Base-by-base conservation (phyloP, 2,113 vertebrate species). In the Percina caprodes region DNA sequence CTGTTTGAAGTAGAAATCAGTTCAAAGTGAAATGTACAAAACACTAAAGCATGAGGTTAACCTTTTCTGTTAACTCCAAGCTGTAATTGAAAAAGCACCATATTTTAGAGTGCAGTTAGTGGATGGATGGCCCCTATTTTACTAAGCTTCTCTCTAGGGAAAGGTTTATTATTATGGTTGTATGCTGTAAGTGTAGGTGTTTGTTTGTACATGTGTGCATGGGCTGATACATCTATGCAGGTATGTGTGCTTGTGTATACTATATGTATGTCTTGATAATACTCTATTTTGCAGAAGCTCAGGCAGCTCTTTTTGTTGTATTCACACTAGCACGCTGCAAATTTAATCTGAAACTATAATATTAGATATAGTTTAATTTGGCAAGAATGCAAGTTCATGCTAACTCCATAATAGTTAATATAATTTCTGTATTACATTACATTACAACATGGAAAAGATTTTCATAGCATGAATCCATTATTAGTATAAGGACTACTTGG, bases 401-500 rank as follows among this genome's bases (percentile, higher is more conserved):
- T 18, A 46, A 0, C 69, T 18, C 35, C 33, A 19, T 68, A n/a
- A 16, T 26, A 67, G 24, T 30, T 55, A 21, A 14, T 24, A 45
- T 70, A 35, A 66, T 56, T 18, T 45, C 33, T 30, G 4, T 23
- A 5, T 61, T 14, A 49, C 19, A 45, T 73, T 69, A 18, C 51
- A 63, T 80, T 70, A 49, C 21, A 42, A 52, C 56, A 76, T 80
- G 69, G 46, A 83, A 79, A 74, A 74, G 6, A 80, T 52, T 58
- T 85, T 63, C 15, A 59, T 39, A 21, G 58, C 30, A 46, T 49
- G 42, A 70, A 51, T 39, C 68, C 69, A 62, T 80, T 82, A 75
- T 35, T 59, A 76, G 56, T 72, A 55, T 55, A 48, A 75, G 69
- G 71, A 45, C 54, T 67, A 39, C 66, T 89, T 55, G 80, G 81